Percentiles rank a stretch among this genome's conserved stretches.
Evolutionary conservation across 2,113 vertebrate species (phyloP).

Genomic region (Mirza zaza): DNA sequence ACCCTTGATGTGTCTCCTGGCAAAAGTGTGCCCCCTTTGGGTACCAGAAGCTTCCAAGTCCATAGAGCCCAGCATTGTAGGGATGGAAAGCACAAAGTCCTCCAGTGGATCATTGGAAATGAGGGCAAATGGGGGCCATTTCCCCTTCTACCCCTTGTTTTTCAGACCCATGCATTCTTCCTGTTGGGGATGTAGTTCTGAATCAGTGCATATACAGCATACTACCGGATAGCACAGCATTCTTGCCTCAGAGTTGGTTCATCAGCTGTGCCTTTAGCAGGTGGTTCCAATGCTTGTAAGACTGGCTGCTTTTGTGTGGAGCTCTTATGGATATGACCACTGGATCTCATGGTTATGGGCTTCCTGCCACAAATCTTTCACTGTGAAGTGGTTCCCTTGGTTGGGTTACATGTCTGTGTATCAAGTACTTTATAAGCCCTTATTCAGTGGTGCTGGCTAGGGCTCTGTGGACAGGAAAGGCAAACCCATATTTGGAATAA

Average conservation of each 20-base stretch:
- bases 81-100: background rate
- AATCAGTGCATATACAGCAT: background rate
- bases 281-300: background rate
- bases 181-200: background rate
- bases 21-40: background rate
- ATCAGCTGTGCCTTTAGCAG: background rate
- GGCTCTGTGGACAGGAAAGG: background rate
- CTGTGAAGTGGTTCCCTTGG: background rate
- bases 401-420: background rate
- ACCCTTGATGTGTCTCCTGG: background rate
- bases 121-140: background rate
- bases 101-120: background rate
- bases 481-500: background rate
- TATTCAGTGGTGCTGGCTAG: background rate
- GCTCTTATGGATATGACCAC: background rate
- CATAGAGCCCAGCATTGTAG: background rate
- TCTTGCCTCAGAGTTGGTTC: background rate
- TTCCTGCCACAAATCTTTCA: background rate
- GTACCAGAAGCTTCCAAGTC: background rate
- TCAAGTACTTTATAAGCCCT: background rate
- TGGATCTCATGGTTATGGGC: background rate
- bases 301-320: slow-evolving; percentile 20
- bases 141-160: background rate
- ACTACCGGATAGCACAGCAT: background rate
- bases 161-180: background rate